A percentile compares a stretch with the other conserved stretches of the same genome.
phyloP scores from a whole-genome alignment of 2,888 invertebrate species.

The Ischnura elegans region DNA sequence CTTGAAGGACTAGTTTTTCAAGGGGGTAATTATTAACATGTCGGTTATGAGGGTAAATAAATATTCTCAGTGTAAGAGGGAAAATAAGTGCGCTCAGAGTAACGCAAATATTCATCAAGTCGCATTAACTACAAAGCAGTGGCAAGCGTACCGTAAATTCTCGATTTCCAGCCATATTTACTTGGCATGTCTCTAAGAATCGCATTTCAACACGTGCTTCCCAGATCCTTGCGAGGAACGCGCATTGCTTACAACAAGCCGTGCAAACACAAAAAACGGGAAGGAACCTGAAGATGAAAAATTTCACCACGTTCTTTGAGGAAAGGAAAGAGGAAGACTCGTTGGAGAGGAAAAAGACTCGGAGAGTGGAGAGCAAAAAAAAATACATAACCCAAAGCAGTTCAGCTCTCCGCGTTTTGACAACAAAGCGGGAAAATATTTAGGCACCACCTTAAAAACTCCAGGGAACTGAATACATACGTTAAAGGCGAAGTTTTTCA shows the following conservation, averaged over 20 bases:
- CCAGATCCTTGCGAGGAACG: not conserved
- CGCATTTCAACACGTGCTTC: not conserved
- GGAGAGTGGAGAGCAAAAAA: not conserved
- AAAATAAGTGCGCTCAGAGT: too few relatives aligned
- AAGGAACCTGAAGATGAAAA: not conserved
- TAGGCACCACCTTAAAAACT: conserved; percentile 31
- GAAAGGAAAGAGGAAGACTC: not conserved
- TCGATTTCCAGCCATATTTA: too few relatives aligned
- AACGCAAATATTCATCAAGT: too few relatives aligned
- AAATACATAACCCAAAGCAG: not conserved
- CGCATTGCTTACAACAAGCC: not conserved
- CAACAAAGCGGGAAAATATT: conserved; percentile 35
- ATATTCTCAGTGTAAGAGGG: too few relatives aligned
- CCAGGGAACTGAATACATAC: conserved; percentile 35
- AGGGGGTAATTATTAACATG: too few relatives aligned
- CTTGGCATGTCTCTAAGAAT: too few relatives aligned
- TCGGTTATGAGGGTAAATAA: too few relatives aligned
- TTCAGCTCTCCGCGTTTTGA: conserved; percentile 33
- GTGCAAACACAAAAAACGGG: not conserved
- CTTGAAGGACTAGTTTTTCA: too few relatives aligned
- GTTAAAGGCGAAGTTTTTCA: conserved; percentile 41
- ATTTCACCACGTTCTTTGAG: not conserved
- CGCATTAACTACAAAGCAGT: too few relatives aligned
- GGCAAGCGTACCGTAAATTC: too few relatives aligned
- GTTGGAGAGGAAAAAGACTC: not conserved